phyloP scores from a whole-genome alignment of 2,113 vertebrate species.

The Sclerurus mexicanus region DNA sequence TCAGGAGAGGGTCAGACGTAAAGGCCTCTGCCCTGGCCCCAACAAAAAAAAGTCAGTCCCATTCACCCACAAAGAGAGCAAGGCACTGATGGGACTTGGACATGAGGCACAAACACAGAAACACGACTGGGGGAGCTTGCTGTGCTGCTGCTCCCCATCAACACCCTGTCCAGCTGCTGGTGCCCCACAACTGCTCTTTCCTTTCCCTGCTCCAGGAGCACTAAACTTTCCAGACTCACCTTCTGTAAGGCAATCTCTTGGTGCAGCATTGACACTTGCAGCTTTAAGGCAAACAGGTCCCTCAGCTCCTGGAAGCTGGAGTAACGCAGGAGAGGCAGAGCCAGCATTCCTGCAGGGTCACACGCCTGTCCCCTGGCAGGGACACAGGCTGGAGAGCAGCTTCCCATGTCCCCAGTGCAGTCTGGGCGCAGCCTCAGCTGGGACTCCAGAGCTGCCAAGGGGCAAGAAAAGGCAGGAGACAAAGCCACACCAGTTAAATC shows the following conservation, averaged over 20 bases:
- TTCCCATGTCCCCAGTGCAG: not conserved
- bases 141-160: not conserved
- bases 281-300: slow-evolving; percentile 77
- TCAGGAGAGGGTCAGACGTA: not conserved
- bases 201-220: not conserved
- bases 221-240: slow-evolving; percentile 63
- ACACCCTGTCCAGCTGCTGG: fast-evolving
- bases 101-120: not conserved
- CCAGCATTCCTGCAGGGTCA: not conserved
- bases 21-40: not conserved
- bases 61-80: not conserved
- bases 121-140: not conserved
- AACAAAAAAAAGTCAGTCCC: not conserved
- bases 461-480: slow-evolving; percentile 1
- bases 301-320: slow-evolving; percentile 78
- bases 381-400: not conserved
- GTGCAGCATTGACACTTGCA: slow-evolving; percentile 77
- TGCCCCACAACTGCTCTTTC: not conserved
- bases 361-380: not conserved
- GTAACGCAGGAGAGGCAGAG: slow-evolving; percentile 76
- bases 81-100: not conserved
- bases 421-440: slow-evolving; percentile 57
- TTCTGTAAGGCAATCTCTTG: slow-evolving; percentile 85
- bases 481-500: not conserved
- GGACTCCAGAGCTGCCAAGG: slow-evolving; percentile 64